Evolutionary conservation across 2,797 vertebrate genomes (phyloP).

Genomic region (Paedocypris micromegethes): DNA sequence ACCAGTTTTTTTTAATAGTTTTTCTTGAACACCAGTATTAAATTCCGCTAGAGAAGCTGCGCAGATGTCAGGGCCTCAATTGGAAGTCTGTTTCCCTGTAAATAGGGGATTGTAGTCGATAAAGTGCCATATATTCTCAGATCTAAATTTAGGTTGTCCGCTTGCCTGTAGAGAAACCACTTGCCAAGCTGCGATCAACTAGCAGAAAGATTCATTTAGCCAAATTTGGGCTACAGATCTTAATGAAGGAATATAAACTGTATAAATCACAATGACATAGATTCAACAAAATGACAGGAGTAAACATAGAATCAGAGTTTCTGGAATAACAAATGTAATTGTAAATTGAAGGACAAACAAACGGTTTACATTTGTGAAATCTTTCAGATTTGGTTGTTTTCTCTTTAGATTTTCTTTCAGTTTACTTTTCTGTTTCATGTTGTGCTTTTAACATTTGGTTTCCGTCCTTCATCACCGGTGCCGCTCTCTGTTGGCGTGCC

Average conservation of each 20-base stretch:
- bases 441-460: background rate
- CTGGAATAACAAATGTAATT: too few relatives aligned
- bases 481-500: constrained; percentile 43
- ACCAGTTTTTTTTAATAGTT: constrained; percentile 25
- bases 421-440: constrained; percentile 10
- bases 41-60: constrained; percentile 1
- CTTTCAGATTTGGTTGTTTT: background rate
- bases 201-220: too few relatives aligned
- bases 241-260: too few relatives aligned
- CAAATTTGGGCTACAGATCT: too few relatives aligned
- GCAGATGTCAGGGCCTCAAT: constrained; percentile 21
- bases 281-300: too few relatives aligned
- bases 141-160: constrained; percentile 7
- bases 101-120: constrained; percentile 6
- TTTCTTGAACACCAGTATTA: constrained; percentile 49
- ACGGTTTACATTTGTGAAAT: background rate
- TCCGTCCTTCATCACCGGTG: constrained; percentile 19
- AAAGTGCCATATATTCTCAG: background rate
- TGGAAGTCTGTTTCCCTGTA: constrained; percentile 17
- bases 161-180: too few relatives aligned
- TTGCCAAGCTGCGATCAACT: too few relatives aligned
- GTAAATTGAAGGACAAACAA: too few relatives aligned
- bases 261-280: too few relatives aligned
- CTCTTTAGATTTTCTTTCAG: constrained; percentile 6
- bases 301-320: too few relatives aligned